These are phyloP conservation scores for Hypsibius dujardini DNA, from an alignment of 1,140 invertebrate genomes.

Conservation along the genomic window DNA sequence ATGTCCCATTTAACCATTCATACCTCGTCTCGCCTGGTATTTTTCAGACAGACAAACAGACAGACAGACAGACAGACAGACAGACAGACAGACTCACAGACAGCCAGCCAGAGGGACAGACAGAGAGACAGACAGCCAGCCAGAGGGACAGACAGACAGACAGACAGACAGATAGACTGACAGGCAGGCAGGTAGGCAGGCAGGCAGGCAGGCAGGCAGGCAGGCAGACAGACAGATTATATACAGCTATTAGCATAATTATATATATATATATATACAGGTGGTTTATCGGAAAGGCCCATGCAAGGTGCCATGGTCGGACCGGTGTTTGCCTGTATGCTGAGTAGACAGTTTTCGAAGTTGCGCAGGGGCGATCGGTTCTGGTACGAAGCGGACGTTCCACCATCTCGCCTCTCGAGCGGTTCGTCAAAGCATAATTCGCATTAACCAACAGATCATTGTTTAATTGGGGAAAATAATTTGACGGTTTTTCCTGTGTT, in stretches of 20 bases:
- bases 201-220: no score
- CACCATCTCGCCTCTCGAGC: background rate
- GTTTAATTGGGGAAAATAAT: background rate
- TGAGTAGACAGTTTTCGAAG: conserved; percentile 39
- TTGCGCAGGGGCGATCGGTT: conserved; percentile 72
- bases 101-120: background rate
- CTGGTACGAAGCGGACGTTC: conserved; percentile 58
- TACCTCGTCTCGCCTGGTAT: background rate
- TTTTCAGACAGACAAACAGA: no score
- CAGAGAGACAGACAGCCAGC: background rate
- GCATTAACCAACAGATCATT: background rate
- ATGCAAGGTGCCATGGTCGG: conserved; percentile 72
- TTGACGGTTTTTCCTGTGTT: conserved; percentile 18
- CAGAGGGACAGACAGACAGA: background rate
- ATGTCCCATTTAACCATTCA: background rate
- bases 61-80: no score
- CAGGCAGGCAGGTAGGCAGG: no score
- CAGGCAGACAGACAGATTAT: background rate
- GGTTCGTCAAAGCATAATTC: background rate
- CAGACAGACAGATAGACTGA: no score
- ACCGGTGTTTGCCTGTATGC: conserved; percentile 50
- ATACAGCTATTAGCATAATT: background rate
- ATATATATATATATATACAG: conserved; percentile 23
- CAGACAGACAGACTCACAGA: no score
- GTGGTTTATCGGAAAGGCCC: conserved; percentile 61